Conservation (phyloP, 2,797 vertebrate species). For the Microctenopoma lineatum region DNA sequence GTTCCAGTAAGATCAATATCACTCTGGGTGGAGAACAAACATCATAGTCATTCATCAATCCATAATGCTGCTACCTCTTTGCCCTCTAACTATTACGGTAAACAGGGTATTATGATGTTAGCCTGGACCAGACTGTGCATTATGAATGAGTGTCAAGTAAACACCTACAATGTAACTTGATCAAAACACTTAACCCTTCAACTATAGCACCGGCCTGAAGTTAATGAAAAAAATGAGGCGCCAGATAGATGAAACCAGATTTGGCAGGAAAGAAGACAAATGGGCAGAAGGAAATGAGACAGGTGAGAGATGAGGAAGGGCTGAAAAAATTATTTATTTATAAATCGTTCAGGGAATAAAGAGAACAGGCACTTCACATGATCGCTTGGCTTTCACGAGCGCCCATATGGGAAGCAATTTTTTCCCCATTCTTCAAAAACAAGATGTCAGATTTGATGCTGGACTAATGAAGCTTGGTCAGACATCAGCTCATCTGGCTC, state of each 20-base stretch:
- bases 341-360: conserved; percentile 46
- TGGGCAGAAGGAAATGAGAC: conserved; percentile 64
- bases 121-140: conserved; percentile 40
- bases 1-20: conserved; percentile 72
- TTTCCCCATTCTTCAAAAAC: conserved; percentile 48
- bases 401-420: conserved; percentile 33
- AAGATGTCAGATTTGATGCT: conserved; percentile 51
- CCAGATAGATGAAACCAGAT: conserved; percentile 24
- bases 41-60: conserved; percentile 72
- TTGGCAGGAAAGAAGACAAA: conserved; percentile 24
- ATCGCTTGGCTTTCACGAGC: conserved; percentile 34
- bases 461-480: conserved; percentile 63
- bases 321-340: conserved; percentile 70
- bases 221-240: conserved; percentile 33
- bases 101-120: conserved; percentile 58
- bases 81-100: conserved; percentile 55
- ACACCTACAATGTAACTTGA: conserved; percentile 42
- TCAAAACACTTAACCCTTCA: conserved; percentile 55
- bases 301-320: conserved; percentile 65
- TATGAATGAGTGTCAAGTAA: conserved; percentile 59
- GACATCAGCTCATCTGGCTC: conserved; percentile 49
- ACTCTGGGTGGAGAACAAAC: conserved; percentile 69
- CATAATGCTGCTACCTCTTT: conserved; percentile 62
- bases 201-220: conserved; percentile 9
- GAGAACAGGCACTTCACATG: conserved; percentile 65